phyloP scores from a whole-genome alignment of 2,113 vertebrate genomes.

The Vidua macroura region DNA sequence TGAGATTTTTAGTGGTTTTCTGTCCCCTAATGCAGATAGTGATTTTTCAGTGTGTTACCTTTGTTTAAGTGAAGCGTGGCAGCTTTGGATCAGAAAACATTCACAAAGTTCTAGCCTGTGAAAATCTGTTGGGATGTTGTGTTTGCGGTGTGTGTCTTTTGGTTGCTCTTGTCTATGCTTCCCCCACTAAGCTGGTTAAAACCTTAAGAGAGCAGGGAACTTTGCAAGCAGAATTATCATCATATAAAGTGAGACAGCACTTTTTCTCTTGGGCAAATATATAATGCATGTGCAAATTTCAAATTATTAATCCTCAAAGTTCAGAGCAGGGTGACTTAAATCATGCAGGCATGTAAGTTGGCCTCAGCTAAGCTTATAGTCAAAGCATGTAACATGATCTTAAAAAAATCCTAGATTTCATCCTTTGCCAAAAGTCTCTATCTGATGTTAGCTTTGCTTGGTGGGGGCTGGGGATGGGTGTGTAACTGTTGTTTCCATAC shows the following conservation, averaged over 20 bases:
- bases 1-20: not conserved
- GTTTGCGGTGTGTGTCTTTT: not conserved
- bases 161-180: not conserved
- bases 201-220: not conserved
- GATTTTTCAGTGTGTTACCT: not conserved
- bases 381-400: not conserved
- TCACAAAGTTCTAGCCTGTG: not conserved
- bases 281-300: not conserved
- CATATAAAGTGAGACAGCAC: not conserved
- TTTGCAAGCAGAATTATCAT: not conserved
- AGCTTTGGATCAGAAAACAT: not conserved
- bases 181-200: not conserved
- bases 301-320: not conserved
- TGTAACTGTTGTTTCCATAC: not conserved
- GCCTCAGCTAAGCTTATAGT: not conserved
- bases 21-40: not conserved
- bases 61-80: not conserved
- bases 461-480: not conserved
- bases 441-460: not conserved
- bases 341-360: not conserved
- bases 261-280: not conserved
- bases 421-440: not conserved
- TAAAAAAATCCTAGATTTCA: not conserved
- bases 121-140: not conserved
- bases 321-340: not conserved